Evolutionary conservation across 2,797 vertebrate genomes (phyloP).

Genomic region (Vultur gryphus): DNA sequence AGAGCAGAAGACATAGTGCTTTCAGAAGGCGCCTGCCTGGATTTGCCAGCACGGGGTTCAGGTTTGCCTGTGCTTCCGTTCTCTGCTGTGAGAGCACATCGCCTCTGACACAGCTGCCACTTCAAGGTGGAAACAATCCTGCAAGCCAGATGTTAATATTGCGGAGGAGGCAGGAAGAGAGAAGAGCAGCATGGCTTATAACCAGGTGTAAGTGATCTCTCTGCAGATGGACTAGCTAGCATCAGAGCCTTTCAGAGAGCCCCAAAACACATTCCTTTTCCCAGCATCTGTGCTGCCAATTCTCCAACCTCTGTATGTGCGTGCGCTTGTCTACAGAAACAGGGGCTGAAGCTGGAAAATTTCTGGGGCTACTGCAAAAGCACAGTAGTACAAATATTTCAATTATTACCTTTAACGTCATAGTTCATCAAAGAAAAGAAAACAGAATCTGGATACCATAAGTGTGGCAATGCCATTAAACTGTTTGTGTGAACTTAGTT

Average conservation of each 20-base stretch:
- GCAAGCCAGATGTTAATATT: not conserved
- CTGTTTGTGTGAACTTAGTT: not conserved
- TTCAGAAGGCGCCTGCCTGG: not conserved
- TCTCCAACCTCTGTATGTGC: not conserved
- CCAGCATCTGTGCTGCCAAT: not conserved
- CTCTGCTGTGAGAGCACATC: not conserved
- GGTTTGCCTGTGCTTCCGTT: not conserved
- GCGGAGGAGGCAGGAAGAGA: not conserved
- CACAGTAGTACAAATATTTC: not conserved
- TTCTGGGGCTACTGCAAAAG: not conserved
- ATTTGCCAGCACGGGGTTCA: not conserved
- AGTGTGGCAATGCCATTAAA: not conserved
- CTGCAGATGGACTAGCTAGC: not conserved
- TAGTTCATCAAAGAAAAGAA: not conserved
- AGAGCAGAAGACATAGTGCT: not conserved
- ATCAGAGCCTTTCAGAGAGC: not conserved
- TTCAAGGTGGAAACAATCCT: not conserved
- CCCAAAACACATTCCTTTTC: not conserved
- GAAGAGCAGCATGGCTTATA: not conserved
- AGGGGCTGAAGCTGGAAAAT: not conserved
- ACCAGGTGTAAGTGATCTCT: not conserved
- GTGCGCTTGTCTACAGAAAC: not conserved
- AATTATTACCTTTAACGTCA: not conserved
- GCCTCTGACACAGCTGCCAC: conserved; percentile 5
- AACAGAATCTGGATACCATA: not conserved